Evolutionary conservation across 1,140 invertebrate genomes (phyloP), one percentile per base, ranked within the genome.

Genomic region (Lepidurus couesii): DNA sequence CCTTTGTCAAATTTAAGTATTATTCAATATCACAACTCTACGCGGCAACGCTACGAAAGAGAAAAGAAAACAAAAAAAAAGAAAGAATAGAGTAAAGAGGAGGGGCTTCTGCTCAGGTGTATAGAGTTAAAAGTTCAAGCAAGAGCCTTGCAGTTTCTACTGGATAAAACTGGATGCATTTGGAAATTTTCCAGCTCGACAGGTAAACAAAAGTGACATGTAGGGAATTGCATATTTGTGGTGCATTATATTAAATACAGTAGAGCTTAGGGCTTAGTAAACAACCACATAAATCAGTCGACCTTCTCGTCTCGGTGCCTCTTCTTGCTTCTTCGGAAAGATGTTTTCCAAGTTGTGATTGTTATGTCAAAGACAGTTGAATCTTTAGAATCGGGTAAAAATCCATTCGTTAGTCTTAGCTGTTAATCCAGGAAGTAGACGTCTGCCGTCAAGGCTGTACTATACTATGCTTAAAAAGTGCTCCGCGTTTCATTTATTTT

Each of bases 181-280:
- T 65, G 53, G 53, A 65, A 65, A 7, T 65, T 21, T 21, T 65
- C 53, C 53, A 65, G 53, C 53, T 13, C 53, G 53, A 65, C 16
- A 65, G 53, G 53, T 65, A 65, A 65, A 65, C 53, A 65, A 21
- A 10, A 65, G 53, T 65, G 53, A 65, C 53, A 65, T 65, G 53
- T 65, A n/a, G 53, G 8, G 53, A 65, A 65, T 65, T 65, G 21
- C 16, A 13, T 13, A 65, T 65, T 65, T 10, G 6, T 13, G 53
- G 1, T 47, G 45, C 53, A 65, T 65, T n/a, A 65, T 65, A n/a
- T 65, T 21, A 13, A n/a, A 11, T 4, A 7, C 9, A 9, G 7
- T 65, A 65, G 21, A 65, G 21, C 8, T 13, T 13, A 10, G 8
- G 21, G n/a, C 21, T 65, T 65, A 7, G 13, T 65, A 65, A 16